Conservation (phyloP, 2,113 vertebrate genomes). For the Henicopernis longicauda region DNA sequence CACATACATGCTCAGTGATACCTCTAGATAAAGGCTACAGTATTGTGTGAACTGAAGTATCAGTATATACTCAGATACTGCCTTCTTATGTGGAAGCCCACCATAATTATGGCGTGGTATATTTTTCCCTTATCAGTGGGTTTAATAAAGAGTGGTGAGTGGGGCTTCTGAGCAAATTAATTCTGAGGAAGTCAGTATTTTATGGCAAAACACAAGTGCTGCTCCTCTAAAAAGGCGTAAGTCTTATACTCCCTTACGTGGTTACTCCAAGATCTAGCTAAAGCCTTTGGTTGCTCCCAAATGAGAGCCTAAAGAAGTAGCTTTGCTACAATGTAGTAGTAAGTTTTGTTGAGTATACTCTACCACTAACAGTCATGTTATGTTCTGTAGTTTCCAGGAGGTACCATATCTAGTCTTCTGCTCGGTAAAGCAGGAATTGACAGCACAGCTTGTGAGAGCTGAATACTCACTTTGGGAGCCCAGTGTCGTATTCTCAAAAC, state of each 20-base stretch:
- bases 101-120: neutral
- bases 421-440: neutral
- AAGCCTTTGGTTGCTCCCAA: neutral
- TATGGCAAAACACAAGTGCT: neutral
- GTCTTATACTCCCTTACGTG: fast-evolving
- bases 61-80: neutral
- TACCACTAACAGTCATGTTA: neutral
- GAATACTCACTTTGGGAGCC: neutral
- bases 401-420: neutral
- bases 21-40: neutral
- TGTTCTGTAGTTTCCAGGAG: neutral
- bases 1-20: neutral
- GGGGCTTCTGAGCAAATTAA: neutral
- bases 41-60: neutral
- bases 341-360: neutral
- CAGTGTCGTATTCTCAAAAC: neutral
- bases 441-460: neutral
- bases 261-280: neutral
- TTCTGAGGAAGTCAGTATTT: neutral
- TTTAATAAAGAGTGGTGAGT: neutral
- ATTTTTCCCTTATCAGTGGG: neutral
- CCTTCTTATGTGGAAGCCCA: neutral
- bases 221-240: neutral
- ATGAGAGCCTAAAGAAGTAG: neutral
- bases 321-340: neutral